phyloP scores from a whole-genome alignment of 2,888 invertebrate genomes.

The Parnassius orleans region DNA sequence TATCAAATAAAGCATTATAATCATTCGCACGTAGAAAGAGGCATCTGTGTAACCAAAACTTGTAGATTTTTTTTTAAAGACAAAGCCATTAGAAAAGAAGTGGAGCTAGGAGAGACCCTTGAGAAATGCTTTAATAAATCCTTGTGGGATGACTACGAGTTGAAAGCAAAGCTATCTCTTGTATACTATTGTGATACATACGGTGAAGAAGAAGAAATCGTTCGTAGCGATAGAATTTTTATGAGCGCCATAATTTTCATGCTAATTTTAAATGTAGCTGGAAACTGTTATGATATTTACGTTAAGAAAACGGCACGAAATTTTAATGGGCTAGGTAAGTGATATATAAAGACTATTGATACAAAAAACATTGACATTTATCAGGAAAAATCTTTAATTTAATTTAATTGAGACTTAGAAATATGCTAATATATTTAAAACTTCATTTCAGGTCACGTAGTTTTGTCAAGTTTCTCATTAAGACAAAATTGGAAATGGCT shows the following conservation, averaged over 20 bases:
- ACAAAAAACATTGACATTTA: background rate
- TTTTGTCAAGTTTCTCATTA: slow-evolving; percentile 17
- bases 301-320: no score
- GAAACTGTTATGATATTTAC: no score
- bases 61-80: slow-evolving; percentile 18
- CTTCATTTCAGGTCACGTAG: slow-evolving; percentile 17
- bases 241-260: no score
- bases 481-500: slow-evolving; percentile 21
- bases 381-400: no score
- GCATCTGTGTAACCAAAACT: slow-evolving; percentile 15
- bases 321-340: no score
- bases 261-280: no score
- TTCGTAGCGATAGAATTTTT: background rate
- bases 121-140: slow-evolving; percentile 52
- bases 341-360: background rate
- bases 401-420: background rate
- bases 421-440: background rate
- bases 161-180: slow-evolving; percentile 31
- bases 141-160: slow-evolving; percentile 30
- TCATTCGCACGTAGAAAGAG: slow-evolving; percentile 18
- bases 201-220: background rate
- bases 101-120: slow-evolving; percentile 32
- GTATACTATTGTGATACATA: slow-evolving; percentile 24
- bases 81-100: background rate
- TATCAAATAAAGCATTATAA: slow-evolving; percentile 15